phyloP scores from a whole-genome alignment of 2,888 invertebrate species.

The Drosophila robusta region DNA sequence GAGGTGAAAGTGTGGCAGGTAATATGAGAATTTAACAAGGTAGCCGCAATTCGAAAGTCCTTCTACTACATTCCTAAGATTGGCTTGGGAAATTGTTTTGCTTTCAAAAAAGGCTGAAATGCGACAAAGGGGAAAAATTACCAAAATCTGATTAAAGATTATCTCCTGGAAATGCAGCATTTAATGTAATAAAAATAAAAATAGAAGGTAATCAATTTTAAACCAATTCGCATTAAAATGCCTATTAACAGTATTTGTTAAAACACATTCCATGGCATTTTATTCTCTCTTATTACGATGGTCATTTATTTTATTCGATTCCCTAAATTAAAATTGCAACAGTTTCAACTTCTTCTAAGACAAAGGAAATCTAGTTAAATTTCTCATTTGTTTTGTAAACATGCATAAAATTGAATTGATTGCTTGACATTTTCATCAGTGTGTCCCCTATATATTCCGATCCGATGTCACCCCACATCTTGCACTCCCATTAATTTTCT shows the following conservation, averaged over 20 bases:
- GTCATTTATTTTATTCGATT: too few species aligned
- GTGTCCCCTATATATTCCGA: not conserved
- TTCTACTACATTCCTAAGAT: conserved; percentile 11
- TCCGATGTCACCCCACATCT: not conserved
- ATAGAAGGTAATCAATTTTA: too few species aligned
- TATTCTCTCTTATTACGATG: too few species aligned
- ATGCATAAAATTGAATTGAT: not conserved
- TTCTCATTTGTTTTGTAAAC: not conserved
- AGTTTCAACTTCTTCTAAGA: too few species aligned
- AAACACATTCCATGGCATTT: too few species aligned
- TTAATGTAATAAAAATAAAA: too few species aligned
- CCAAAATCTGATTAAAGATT: not conserved
- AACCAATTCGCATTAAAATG: too few species aligned
- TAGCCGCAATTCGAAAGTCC: conserved; percentile 22
- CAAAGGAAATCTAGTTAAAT: too few species aligned
- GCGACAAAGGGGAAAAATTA: not conserved
- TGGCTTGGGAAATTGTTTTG: conserved; percentile 2
- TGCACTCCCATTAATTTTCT: not conserved
- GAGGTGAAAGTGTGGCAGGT: conserved; percentile 41
- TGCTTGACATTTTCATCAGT: not conserved
- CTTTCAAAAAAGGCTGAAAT: not conserved
- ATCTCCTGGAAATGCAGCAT: too few species aligned
- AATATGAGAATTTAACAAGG: conserved; percentile 40
- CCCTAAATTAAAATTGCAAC: too few species aligned
- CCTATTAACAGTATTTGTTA: too few species aligned